Evolutionary conservation across 1,140 invertebrate genomes (phyloP).

Genomic region (Eubasilissa regina): DNA sequence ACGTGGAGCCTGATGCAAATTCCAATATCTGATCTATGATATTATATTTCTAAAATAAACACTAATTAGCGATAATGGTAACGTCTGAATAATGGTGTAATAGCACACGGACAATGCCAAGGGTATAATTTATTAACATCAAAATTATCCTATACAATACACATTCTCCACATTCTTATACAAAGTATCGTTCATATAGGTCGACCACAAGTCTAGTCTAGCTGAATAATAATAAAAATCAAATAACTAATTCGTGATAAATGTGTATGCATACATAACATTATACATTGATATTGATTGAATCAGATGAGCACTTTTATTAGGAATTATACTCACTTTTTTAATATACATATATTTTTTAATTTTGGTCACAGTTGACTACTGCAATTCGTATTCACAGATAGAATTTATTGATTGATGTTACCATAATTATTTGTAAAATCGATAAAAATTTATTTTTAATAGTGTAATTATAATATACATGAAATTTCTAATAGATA

Average conservation of each 20-base stretch:
- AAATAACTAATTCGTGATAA: neutral
- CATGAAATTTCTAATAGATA: no score
- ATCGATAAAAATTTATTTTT: no score
- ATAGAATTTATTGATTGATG: no score
- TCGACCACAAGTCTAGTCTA: neutral
- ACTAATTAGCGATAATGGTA: conserved; percentile 40
- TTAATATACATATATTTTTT: no score
- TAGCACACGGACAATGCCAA: neutral
- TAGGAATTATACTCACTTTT: no score
- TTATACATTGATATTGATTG: no score
- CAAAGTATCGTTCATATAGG: neutral
- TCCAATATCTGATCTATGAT: conserved; percentile 13
- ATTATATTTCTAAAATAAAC: conserved; percentile 37
- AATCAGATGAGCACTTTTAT: no score
- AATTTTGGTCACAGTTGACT: no score
- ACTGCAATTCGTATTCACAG: no score
- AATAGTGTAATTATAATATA: no score
- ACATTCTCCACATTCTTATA: conserved; percentile 20
- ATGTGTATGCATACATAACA: no score
- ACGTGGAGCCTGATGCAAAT: conserved; percentile 2
- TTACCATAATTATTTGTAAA: no score
- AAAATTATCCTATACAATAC: conserved; percentile 38
- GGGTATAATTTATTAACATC: conserved; percentile 39
- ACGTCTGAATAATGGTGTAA: conserved; percentile 38
- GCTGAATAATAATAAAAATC: neutral